Evolutionary conservation across 2,888 invertebrate species (phyloP), one percentile per base, ranked within the genome.

Genomic region (Nomada goodeniana): DNA sequence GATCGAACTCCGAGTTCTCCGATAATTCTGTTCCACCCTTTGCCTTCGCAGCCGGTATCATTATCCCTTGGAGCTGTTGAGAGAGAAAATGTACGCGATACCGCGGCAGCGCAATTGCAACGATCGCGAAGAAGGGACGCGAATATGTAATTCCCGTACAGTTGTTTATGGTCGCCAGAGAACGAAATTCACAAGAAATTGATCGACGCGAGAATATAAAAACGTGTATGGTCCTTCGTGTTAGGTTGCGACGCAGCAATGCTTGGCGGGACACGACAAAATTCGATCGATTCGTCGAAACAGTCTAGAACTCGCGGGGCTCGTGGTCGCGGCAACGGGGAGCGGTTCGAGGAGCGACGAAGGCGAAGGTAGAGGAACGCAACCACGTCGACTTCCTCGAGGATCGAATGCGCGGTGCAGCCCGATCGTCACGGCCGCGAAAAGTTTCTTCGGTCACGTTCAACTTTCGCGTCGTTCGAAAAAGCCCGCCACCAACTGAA

Each of bases 401-500:
- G 13, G 10, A 47, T 20, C 18, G 5, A n/a, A 59, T n/a, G 47
- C 42, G 59, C 70, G 47, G 47, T 18, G 44, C 26, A 26, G 55
- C 80, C 80, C 52, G 60, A 63, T 68, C 77, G 84, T 79, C 88
- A 87, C 89, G 88, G 85, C 89, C 89, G 86, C 89, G 90, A 90
- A 91, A 91, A 91, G 84, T 91, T 91, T 91, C 86, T 83, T 88
- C 89, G 89, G 90, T 90, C 91, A 90, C 90, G 89, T 90, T 90
- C 88, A 88, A 91, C 90, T 91, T 89, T 90, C 90, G 89, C 90
- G 88, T 82, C 86, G 89, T 90, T 90, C 84, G 86, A 86, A 90
- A 90, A 89, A 90, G 84, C 87, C 85, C 82, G 83, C 83, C 86
- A 80, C 57, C 59, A 20, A 15, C 18, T 83, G 84, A 88, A 90